These are phyloP conservation scores for Protobothrops flavoviridis DNA, from an alignment of 2,113 vertebrate genomes.

Conservation along the genomic window DNA sequence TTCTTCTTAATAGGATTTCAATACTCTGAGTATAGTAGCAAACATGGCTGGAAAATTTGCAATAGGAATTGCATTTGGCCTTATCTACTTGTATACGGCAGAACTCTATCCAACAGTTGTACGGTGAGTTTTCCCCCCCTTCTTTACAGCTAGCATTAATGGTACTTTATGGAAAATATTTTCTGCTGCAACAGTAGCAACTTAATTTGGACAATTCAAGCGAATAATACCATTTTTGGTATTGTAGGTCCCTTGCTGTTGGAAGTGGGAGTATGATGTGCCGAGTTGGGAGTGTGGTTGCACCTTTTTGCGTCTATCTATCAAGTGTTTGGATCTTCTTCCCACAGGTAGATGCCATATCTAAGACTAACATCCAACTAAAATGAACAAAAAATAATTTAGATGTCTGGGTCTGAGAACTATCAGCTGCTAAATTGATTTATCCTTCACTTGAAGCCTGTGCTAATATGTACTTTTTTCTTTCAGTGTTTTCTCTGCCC, in stretches of 20 bases:
- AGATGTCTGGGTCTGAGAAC: background rate
- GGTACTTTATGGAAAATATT: background rate
- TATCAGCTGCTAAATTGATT: background rate
- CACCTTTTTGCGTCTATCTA: slow-evolving; percentile 84
- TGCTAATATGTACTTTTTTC: background rate
- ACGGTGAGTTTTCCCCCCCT: slow-evolving; percentile 70
- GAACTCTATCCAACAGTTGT: slow-evolving; percentile 90
- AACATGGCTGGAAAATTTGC: slow-evolving; percentile 88
- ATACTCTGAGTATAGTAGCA: slow-evolving; percentile 67
- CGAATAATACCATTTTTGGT: background rate
- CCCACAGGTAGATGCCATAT: slow-evolving; percentile 78
- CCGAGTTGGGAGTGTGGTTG: slow-evolving; percentile 83
- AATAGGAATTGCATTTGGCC: slow-evolving; percentile 85
- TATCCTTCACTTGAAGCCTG: background rate
- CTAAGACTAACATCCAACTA: background rate
- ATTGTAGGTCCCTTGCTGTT: slow-evolving; percentile 82
- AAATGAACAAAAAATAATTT: background rate
- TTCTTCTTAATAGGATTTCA: slow-evolving; percentile 60
- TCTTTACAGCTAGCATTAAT: slow-evolving; percentile 20
- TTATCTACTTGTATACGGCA: slow-evolving; percentile 90
- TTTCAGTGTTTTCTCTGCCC: background rate
- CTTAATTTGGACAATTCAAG: background rate
- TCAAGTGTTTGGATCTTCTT: slow-evolving; percentile 83
- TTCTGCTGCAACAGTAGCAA: background rate
- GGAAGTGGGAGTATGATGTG: slow-evolving; percentile 92